Base-by-base conservation (phyloP, 2,113 vertebrate genomes). In the Sylvilagus bachmani region DNA sequence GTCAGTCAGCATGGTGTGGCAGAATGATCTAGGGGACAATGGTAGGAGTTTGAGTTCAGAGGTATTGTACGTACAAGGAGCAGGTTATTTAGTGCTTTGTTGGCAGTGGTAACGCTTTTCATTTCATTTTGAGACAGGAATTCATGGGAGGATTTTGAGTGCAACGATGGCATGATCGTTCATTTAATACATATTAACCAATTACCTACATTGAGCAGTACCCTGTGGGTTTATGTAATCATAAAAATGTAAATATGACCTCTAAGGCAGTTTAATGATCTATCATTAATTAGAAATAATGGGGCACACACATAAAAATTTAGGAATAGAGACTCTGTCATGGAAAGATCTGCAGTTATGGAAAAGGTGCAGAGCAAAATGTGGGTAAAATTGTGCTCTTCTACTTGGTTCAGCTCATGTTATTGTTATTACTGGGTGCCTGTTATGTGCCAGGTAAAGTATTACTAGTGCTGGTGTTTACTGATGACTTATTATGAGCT, bases 391-490 rank as follows among this genome's bases (percentile, higher is more conserved):
- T 87, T 90, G 58, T 85, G 1, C 73, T 89, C 17, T 55, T 82
- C 29, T 66, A 21, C 24, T 55, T 64, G 58, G 17, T 82, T 91
- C 86, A 92, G 38, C 17, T 86, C 31, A 77, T 90, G 91, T 80
- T n/a, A 69, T 25, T 89, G 16, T 90, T 87, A 5, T 58, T 74
- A 79, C 78, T 79, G 74, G 17, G 53, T 69, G 10, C 49, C 31
- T 86, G 5, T 67, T 78, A 89, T 92, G n/a, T 85, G 38, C 62
- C 36, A 75, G 64, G 17, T 79, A 83, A 94, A 93, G 88, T 44
- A 58, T 58, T 69, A 74, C 91, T 36, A 86, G 74, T 89, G 33
- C 38, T 73, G n/a, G 36, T 38, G 10, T 67, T 93, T 84, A 69
- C 24, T 33, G 62, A 81, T 89, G 66, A 58, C n/a, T 87, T 87